Evolutionary conservation across 2,797 vertebrate genomes (phyloP), one percentile per base, ranked within the genome.

Genomic region (Rhinoraja longicauda): DNA sequence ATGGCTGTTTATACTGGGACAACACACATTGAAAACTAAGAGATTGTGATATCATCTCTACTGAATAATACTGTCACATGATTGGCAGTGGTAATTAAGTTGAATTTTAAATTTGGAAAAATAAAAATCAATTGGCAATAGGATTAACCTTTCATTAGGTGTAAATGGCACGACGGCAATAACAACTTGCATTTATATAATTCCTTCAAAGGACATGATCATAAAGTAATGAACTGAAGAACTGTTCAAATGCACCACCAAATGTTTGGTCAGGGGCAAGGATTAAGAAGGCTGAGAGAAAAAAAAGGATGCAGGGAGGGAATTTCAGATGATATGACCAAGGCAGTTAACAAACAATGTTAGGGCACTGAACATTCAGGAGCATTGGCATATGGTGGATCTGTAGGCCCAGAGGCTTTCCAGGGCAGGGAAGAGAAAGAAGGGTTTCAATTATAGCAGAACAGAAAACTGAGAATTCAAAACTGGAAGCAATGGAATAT

Each of bases 41-140:
- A 90, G 88, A 45, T 90, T 90, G 36, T 90, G 88, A 90, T 72
- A 90, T 90, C 88, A 90, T 70, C 88, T 36, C 67, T 21, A 72
- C 88, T 90, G 64, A 90, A 90, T 90, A 90, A 90, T 90, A 90
- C 29, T 64, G 4, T 45, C 36, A 72, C 13, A 67, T 88, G 59
- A 88, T 19, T 59, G 53, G 19, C 19, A 72, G 88, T 32, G 64
- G 24, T 39, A 24, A 90, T 88, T 88, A 64, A 59, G 19, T 72
- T n/a, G 67, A 90, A 90, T 72, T 90, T 24, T 4, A 72, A 24
- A 70, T 64, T 72, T 70, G 10, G 36, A 90, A 90, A 90, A 72
- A 9, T 45, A 32, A 36, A 67, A 57, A 2, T 72, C 8, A 10
- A 90, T 90, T 17, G 67, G 36, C 67, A 39, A 72, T 72, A 4